phyloP scores from a whole-genome alignment of 2,113 vertebrate species.

The Anhinga rufa region DNA sequence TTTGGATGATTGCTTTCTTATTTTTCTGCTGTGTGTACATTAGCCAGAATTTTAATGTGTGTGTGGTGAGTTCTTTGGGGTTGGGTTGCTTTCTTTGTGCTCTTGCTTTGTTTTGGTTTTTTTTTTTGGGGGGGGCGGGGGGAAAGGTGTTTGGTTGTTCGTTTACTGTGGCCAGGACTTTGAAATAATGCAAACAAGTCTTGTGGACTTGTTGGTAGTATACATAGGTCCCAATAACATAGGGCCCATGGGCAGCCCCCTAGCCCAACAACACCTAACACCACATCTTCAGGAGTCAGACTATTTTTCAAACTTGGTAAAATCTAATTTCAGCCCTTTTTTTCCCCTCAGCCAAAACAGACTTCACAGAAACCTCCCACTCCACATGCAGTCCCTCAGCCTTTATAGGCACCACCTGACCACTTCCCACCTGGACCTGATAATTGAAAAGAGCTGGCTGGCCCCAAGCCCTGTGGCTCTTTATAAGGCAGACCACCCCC shows the following conservation, averaged over 20 bases:
- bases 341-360: background rate
- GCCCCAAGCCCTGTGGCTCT: background rate
- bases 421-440: conserved; percentile 21
- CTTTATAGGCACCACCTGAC: background rate
- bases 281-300: background rate
- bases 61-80: background rate
- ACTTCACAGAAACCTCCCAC: background rate
- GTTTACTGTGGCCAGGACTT: background rate
- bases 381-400: background rate
- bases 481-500: conserved; percentile 5
- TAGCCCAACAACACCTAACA: background rate
- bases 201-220: background rate
- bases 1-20: conserved; percentile 19
- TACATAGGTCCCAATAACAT: background rate
- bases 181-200: background rate
- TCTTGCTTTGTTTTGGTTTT: background rate
- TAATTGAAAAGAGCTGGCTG: conserved; percentile 15
- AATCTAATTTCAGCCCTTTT: background rate
- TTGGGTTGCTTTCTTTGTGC: background rate
- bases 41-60: background rate
- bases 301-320: background rate
- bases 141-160: background rate
- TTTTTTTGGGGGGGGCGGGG: background rate
- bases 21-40: background rate
- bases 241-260: background rate